Percentiles rank a stretch among this genome's conserved stretches.
These are phyloP conservation scores for Psophia crepitans DNA, from an alignment of 2,113 vertebrate genomes.

Conservation along the genomic window DNA sequence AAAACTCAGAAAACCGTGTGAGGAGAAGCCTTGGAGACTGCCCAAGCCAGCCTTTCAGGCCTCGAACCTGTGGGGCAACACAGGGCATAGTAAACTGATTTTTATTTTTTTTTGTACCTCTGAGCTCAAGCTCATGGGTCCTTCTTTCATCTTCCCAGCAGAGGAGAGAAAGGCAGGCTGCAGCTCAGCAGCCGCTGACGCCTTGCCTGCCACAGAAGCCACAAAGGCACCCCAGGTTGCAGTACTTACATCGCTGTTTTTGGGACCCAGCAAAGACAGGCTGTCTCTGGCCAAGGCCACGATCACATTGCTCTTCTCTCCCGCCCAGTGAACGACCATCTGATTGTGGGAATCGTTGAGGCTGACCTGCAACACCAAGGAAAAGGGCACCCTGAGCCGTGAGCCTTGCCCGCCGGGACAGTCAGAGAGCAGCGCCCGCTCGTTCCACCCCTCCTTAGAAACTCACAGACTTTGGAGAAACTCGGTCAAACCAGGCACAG, in stretches of 20 bases:
- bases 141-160: background rate
- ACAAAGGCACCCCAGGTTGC: too few species aligned
- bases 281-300: conserved; percentile 94
- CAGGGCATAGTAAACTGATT: background rate
- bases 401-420: background rate
- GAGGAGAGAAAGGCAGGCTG: background rate
- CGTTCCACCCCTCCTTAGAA: fast-evolving
- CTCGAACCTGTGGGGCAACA: background rate
- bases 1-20: background rate
- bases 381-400: background rate
- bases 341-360: conserved; percentile 98
- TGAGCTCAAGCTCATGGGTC: background rate
- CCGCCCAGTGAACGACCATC: conserved; percentile 98
- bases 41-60: background rate
- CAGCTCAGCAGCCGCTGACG: background rate
- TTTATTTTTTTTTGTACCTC: background rate
- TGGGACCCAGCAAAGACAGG: conserved; percentile 82
- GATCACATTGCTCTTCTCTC: conserved; percentile 96
- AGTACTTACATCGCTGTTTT: conserved; percentile 88
- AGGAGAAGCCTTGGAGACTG: background rate
- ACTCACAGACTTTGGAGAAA: fast-evolving
- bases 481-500: fast-evolving
- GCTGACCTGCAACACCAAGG: conserved; percentile 79
- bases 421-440: fast-evolving
- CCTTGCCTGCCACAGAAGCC: background rate